phyloP scores from a whole-genome alignment of 2,797 vertebrate species.

The Enteromius argenteus region DNA sequence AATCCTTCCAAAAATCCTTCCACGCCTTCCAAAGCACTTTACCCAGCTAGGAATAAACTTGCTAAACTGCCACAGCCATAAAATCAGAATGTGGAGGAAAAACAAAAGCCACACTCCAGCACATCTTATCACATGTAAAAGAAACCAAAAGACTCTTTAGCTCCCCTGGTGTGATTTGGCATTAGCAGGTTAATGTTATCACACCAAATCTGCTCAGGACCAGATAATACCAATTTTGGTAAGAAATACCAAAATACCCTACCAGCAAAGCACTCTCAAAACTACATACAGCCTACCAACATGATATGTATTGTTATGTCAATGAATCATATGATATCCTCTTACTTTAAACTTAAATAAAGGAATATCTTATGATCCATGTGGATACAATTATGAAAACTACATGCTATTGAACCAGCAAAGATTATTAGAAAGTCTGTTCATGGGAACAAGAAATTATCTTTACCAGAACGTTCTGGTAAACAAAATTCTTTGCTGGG shows the following conservation, averaged over 20 bases:
- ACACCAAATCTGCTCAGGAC: neutral
- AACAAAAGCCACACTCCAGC: conserved; percentile 48
- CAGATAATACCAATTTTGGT: too few relatives aligned
- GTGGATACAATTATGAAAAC: neutral
- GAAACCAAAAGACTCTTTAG: conserved; percentile 20
- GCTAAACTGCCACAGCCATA: conserved; percentile 49
- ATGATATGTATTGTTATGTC: neutral
- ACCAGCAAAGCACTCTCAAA: neutral
- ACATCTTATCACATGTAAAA: conserved; percentile 65
- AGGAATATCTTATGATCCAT: neutral
- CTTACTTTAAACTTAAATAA: neutral
- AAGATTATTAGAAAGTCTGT: neutral
- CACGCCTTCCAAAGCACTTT: neutral
- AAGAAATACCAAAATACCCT: neutral
- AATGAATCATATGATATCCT: neutral
- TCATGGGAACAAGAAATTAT: neutral
- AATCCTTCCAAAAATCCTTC: too few relatives aligned
- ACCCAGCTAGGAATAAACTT: conserved; percentile 46
- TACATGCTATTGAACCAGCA: neutral
- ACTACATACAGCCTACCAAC: neutral
- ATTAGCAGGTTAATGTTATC: conserved; percentile 27
- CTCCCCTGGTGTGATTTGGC: conserved; percentile 6
- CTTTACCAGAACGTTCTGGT: neutral
- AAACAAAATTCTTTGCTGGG: neutral
- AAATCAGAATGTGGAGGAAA: conserved; percentile 35